A percentile compares a stretch with the other conserved stretches of the same genome.
Conservation (phyloP, 1,140 invertebrate genomes). For the Nasonia longicornis region DNA sequence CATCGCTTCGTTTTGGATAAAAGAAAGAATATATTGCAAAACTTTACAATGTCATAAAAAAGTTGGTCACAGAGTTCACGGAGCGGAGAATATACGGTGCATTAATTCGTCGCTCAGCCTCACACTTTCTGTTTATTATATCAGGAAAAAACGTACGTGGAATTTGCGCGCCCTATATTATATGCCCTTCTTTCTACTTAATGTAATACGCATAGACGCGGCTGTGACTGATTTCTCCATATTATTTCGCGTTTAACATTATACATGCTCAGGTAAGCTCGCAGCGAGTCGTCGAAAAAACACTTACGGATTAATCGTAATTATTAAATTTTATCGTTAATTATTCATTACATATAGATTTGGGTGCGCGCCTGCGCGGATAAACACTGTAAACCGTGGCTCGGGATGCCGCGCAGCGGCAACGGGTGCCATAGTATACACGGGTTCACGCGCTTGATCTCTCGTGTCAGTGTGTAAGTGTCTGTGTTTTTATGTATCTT, state of each 20-base stretch:
- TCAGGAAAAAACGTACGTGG: not conserved
- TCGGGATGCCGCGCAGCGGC: conserved; percentile 3
- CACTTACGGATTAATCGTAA: conserved; percentile 12
- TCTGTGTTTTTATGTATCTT: not conserved
- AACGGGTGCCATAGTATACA: not conserved
- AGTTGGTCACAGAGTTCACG: conserved; percentile 11
- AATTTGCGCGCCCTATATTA: conserved; percentile 2
- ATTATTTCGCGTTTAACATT: not conserved
- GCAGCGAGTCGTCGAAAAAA: conserved; percentile 22
- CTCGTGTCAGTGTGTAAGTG: not conserved
- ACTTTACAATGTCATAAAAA: conserved; percentile 12
- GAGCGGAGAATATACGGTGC: not conserved
- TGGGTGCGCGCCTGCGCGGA: not conserved
- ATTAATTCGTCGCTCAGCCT: not conserved
- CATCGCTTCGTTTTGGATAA: not conserved
- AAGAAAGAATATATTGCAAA: not conserved
- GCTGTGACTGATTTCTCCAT: not conserved
- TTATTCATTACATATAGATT: not conserved
- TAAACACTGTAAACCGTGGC: not conserved
- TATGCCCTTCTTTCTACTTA: not conserved
- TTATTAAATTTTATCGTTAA: conserved; percentile 1
- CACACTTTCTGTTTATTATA: not conserved
- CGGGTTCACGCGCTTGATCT: not conserved
- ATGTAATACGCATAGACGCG: not conserved
- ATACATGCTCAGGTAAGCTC: conserved; percentile 2